Evolutionary conservation across 2,888 invertebrate genomes (phyloP), one percentile per base, ranked within the genome.

Genomic region (Drosophila phalerata): DNA sequence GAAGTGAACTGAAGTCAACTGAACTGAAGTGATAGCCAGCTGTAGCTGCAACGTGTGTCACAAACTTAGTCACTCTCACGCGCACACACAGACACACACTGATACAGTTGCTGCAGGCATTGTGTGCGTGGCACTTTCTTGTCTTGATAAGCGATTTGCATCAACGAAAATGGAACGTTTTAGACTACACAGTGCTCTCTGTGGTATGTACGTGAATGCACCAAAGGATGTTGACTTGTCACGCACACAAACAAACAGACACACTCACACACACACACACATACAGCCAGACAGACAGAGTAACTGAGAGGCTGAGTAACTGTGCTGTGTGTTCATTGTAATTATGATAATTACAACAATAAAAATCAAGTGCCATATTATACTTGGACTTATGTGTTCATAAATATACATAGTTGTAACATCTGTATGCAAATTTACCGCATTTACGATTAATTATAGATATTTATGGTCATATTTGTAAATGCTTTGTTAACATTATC

Each of bases 201-300:
- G 65, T 25, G 40, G 61, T 71, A 77, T 73, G 87, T 71, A 77
- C 71, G 87, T 88, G 89, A 91, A 89, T 89, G 88, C 86, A 83
- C 86, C 85, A 79, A 85, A 90, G 90, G 90, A 90, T 91, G 90
- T 90, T 90, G 90, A 91, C 90, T 88, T 78, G 73, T 74, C 71
- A 70, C 65, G 69, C 65, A 68, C 61, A 64, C 56, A 55, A 22
- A 40, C 34, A 34, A 37, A 52, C 42, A 47, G 3, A 51, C 30
- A 51, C 32, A 53, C n/a, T 45, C 15, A 48, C 63, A 68, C 65
- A 61, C 48, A 51, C 19, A 53, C 22, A 30, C 32, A 37, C 32
- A 48, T 47, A 47, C 8, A 55, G n/a, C n/a, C 19, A 47, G 28
- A 42, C 30, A 55, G 32, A 49, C 37, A 49, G 19, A 19, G 5